phyloP scores from a whole-genome alignment of 1,140 invertebrate genomes.

The Marisa cornuarietis region DNA sequence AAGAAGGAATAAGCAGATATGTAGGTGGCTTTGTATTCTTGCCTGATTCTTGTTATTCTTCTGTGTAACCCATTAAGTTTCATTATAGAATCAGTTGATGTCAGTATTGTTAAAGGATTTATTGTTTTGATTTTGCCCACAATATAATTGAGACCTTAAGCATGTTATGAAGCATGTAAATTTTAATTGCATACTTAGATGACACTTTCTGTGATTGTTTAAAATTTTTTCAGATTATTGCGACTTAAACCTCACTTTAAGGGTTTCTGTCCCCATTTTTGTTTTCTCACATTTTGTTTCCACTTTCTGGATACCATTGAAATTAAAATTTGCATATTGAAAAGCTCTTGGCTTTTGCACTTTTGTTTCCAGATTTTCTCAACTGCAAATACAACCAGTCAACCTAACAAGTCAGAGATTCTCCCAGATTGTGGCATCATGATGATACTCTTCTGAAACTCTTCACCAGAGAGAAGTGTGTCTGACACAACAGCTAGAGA shows the following conservation, averaged over 20 bases:
- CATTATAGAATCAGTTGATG: not conserved
- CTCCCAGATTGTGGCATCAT: not conserved
- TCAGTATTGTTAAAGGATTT: not conserved
- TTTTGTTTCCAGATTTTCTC: not conserved
- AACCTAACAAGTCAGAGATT: not conserved
- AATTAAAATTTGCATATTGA: too few species aligned
- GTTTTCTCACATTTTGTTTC: too few species aligned
- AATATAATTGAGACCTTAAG: not conserved
- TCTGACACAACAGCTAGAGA: not conserved
- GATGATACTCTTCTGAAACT: not conserved
- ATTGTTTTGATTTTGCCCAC: not conserved
- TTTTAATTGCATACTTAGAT: not conserved
- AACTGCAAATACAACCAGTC: not conserved
- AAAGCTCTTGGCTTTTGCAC: not conserved
- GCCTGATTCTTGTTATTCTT: too few species aligned
- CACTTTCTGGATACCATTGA: too few species aligned
- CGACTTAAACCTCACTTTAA: not conserved
- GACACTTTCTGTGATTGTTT: not conserved
- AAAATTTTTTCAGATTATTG: not conserved
- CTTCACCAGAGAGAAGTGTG: not conserved
- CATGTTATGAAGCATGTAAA: not conserved
- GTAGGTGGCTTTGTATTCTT: not conserved
- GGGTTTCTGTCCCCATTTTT: too few species aligned
- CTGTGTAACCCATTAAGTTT: not conserved
- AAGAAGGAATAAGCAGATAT: conserved; percentile 1